Base-by-base conservation (phyloP, 1,140 invertebrate species). In the Dendrolimus kikuchii region DNA sequence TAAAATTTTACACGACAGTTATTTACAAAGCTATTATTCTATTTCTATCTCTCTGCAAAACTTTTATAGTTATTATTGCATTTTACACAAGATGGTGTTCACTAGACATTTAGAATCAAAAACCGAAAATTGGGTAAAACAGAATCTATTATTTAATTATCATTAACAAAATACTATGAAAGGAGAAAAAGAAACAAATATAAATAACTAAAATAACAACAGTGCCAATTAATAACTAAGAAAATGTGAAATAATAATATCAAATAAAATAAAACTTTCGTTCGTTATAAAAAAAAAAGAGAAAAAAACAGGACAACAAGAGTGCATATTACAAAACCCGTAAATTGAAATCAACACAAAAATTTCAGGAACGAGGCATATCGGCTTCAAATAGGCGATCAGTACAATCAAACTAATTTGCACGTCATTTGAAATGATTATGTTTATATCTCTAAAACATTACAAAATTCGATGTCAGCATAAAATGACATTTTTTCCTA, bases 201-300 rank as follows among this genome's bases (percentile, higher is more conserved):
- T 66, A 64, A 77, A 72, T 68, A 78, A 80, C 66, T 79, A 68
- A 59, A 81, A 79, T 66, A 74, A 82, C 75, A 85, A 85, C 78
- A 83, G 74, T 81, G 80, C 81, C 77, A 80, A 84, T 81, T 75
- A 76, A 63, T 63, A 63, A 55, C 61, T 73, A 71, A 38, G 68
- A 61, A 58, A 55, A 61, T 60, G 59, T 62, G 61, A 50, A 48
- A 38, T 10, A 45, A 45, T 23, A 23, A 59, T 62, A 60, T 48
- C 57, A 63, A 49, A 58, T 53, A 58, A n/a, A n/a, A n/a, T n/a
- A n/a, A n/a, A n/a, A n/a, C n/a, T n/a, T 46, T 61, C 47, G 41
- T 59, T 46, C 49, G 46, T 50, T 47, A 60, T 64, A 55, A 54
- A 56, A 59, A 65, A n/a, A 62, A 40, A 53, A 64, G 62, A 53